phyloP scores from a whole-genome alignment of 1,140 invertebrate species.

The Drosophila ercepeae region DNA sequence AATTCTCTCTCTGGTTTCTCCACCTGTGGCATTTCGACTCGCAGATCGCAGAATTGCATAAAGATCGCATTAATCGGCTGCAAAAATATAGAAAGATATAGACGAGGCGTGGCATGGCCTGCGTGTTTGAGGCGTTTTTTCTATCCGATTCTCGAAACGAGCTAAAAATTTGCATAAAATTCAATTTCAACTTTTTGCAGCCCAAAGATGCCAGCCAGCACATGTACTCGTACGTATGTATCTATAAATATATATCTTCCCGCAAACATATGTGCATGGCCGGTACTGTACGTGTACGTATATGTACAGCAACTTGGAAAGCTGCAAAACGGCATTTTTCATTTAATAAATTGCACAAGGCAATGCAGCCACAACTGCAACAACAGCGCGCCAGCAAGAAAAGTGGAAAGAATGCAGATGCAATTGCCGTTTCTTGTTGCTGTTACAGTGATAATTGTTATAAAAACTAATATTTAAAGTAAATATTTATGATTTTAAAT shows the following conservation, averaged over 20 bases:
- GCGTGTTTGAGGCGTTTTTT: slow-evolving; percentile 76
- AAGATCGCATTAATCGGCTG: slow-evolving; percentile 25
- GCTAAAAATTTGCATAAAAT: slow-evolving; percentile 79
- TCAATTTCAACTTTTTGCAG: slow-evolving; percentile 67
- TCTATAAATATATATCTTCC: slow-evolving; percentile 1
- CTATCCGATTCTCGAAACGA: slow-evolving; percentile 62
- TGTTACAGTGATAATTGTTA: slow-evolving; percentile 47
- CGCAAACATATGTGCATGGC: slow-evolving; percentile 2
- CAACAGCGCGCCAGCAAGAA: slow-evolving; percentile 37
- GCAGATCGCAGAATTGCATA: slow-evolving; percentile 60
- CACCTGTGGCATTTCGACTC: slow-evolving; percentile 38
- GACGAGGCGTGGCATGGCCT: slow-evolving; percentile 15
- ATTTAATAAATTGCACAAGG: slow-evolving; percentile 82
- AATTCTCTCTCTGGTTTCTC: slow-evolving; percentile 7
- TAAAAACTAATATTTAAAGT: slow-evolving; percentile 5
- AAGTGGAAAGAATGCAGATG: slow-evolving; percentile 59
- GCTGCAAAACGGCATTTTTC: slow-evolving; percentile 82
- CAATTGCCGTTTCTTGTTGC: slow-evolving; percentile 51
- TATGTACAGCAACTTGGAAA: slow-evolving; percentile 74
- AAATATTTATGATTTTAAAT: not conserved
- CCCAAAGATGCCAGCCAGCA: slow-evolving; percentile 55
- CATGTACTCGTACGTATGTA: slow-evolving; percentile 13
- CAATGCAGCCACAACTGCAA: slow-evolving; percentile 56
- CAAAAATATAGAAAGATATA: not conserved
- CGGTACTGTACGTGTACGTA: slow-evolving; percentile 39